Percentiles rank a stretch among this genome's conserved stretches.
phyloP scores from a whole-genome alignment of 2,797 vertebrate species.

The Microchirus variegatus region DNA sequence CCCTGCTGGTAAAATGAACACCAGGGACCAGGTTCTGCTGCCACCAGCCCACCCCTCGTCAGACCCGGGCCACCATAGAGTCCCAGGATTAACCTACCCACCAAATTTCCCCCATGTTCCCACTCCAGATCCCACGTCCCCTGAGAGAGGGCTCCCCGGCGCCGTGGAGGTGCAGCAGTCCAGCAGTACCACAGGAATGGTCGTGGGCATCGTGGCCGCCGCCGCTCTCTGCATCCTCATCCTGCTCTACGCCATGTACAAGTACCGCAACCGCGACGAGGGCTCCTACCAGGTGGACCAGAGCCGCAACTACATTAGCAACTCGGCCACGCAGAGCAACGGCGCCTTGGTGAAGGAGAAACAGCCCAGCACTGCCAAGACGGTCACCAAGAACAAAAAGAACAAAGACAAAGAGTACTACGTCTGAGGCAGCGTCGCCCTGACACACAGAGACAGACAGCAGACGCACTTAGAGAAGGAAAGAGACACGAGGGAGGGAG shows the following conservation, averaged over 20 bases:
- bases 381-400: conserved; percentile 92
- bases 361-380: conserved; percentile 86
- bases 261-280: conserved; percentile 94
- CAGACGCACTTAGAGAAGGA: conserved; percentile 58
- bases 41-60: conserved; percentile 82
- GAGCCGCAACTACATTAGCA: conserved; percentile 93
- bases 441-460: conserved; percentile 55
- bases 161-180: conserved; percentile 94
- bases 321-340: conserved; percentile 91
- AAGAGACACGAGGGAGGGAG: conserved; percentile 52
- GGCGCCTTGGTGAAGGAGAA: conserved; percentile 92
- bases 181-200: conserved; percentile 95
- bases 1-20: conserved; percentile 94
- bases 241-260: conserved; percentile 96
- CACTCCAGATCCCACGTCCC: conserved; percentile 90
- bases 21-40: conserved; percentile 87
- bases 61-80: conserved; percentile 81
- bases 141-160: conserved; percentile 87
- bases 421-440: conserved; percentile 82
- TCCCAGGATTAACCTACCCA: conserved; percentile 85
- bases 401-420: conserved; percentile 98
- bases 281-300: conserved; percentile 95
- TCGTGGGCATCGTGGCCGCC: conserved; percentile 93
- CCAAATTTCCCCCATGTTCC: conserved; percentile 91
- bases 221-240: conserved; percentile 96